Percentiles rank a stretch among this genome's conserved stretches.
These are phyloP conservation scores for Chymomyza caudatula DNA, from an alignment of 2,888 invertebrate species.

Conservation along the genomic window DNA sequence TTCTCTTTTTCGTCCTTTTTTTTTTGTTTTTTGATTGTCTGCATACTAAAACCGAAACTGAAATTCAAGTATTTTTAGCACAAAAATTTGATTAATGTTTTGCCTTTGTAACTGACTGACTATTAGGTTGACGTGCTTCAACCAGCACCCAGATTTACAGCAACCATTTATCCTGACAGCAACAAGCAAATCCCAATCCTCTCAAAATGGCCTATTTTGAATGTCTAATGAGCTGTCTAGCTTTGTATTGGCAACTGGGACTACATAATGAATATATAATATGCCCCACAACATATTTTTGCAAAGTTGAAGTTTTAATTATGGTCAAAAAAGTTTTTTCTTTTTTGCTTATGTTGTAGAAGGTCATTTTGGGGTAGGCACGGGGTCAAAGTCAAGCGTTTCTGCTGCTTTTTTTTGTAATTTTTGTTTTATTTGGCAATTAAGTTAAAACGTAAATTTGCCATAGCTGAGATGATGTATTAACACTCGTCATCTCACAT, in stretches of 20 bases:
- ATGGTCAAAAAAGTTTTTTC: background rate
- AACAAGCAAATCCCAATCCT: conserved; percentile 45
- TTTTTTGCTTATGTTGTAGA: background rate
- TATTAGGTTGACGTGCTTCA: conserved; percentile 36
- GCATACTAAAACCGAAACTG: conserved; percentile 47
- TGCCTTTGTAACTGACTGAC: conserved; percentile 59
- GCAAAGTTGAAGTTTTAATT: background rate
- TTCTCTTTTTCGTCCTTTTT: conserved; percentile 15
- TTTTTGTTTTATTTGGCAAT: background rate
- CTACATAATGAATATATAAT: background rate
- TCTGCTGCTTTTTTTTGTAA: background rate
- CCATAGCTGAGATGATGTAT: too few relatives aligned
- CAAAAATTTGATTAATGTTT: conserved; percentile 63
- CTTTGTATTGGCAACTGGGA: background rate
- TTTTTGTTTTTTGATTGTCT: conserved; percentile 55
- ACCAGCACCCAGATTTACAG: conserved; percentile 1
- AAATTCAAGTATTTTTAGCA: conserved; percentile 62
- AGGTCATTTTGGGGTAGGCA: background rate
- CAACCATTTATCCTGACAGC: conserved; percentile 58
- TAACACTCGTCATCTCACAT: too few relatives aligned
- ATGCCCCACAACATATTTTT: background rate
- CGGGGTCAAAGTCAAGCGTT: background rate
- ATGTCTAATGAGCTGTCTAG: background rate
- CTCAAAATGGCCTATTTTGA: background rate
- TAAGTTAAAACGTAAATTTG: too few relatives aligned